Evolutionary conservation across 2,888 invertebrate species (phyloP).

Genomic region (Bellardia pandia): DNA sequence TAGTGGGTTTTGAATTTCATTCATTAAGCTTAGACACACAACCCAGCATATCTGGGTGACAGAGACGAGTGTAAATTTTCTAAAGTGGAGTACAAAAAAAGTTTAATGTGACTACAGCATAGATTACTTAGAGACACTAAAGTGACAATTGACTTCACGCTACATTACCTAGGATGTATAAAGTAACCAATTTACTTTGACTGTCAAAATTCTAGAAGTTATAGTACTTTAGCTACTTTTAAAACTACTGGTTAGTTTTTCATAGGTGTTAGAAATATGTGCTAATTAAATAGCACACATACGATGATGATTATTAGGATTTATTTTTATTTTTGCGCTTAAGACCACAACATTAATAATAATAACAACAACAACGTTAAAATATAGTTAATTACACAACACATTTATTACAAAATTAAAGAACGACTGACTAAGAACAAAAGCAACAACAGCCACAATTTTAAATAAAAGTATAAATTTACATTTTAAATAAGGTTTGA

Average conservation of each 20-base stretch:
- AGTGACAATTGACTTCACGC: too few species aligned
- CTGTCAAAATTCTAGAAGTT: too few species aligned
- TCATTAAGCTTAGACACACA: slow-evolving; percentile 34
- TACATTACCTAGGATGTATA: too few species aligned
- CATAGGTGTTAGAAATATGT: not conserved
- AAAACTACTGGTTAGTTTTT: not conserved
- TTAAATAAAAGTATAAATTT: slow-evolving; percentile 47
- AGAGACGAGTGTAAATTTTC: too few species aligned
- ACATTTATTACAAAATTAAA: not conserved
- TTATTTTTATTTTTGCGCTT: not conserved
- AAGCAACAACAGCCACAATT: not conserved
- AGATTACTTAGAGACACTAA: too few species aligned
- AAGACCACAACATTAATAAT: not conserved
- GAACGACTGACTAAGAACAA: not conserved
- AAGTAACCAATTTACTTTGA: too few species aligned
- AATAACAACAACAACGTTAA: slow-evolving; percentile 1
- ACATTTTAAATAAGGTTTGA: slow-evolving; percentile 39
- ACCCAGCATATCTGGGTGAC: too few species aligned
- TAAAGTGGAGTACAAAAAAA: too few species aligned
- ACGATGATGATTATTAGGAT: slow-evolving; percentile 35
- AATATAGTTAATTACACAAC: slow-evolving; percentile 59
- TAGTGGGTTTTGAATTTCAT: slow-evolving; percentile 35
- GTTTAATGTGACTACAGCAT: too few species aligned
- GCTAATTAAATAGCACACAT: slow-evolving; percentile 44
- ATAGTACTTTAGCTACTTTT: too few species aligned